phyloP scores from a whole-genome alignment of 2,888 invertebrate species.

The Ormyrus thymus region DNA sequence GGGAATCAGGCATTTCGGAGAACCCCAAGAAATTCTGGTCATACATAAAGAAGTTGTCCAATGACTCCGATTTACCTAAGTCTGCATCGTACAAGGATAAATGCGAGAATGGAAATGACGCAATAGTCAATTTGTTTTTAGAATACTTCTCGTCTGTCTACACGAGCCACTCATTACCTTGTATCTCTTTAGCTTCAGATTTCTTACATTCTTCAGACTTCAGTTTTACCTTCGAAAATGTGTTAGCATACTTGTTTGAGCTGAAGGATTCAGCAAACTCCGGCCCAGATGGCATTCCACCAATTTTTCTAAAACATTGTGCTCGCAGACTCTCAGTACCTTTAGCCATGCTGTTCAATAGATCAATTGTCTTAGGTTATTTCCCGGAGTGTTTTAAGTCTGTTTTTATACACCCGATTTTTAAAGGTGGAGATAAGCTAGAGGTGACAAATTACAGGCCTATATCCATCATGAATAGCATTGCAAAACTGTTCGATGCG shows the following conservation, averaged over 20 bases:
- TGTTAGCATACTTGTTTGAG: not conserved
- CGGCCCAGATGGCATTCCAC: constrained; percentile 1
- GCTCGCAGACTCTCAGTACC: not conserved
- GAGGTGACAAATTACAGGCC: not conserved
- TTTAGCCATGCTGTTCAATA: not conserved
- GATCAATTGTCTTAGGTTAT: not conserved
- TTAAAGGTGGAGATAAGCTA: too few relatives aligned
- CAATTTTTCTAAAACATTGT: not conserved
- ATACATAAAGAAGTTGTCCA: not conserved
- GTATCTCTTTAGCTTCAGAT: too few relatives aligned
- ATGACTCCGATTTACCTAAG: not conserved
- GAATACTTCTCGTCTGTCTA: not conserved
- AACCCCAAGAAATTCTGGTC: too few relatives aligned
- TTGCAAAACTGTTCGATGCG: not conserved
- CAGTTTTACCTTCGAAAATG: too few relatives aligned
- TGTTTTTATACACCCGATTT: not conserved
- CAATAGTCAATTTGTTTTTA: not conserved
- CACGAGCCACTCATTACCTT: not conserved
- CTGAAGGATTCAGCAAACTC: not conserved
- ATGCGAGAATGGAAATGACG: too few relatives aligned
- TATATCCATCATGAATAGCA: not conserved
- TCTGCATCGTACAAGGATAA: not conserved
- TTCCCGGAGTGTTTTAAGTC: not conserved
- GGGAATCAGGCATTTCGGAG: not conserved
- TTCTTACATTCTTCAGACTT: too few relatives aligned